A percentile compares a stretch with the other conserved stretches of the same genome.
Evolutionary conservation across 2,113 vertebrate genomes (phyloP).

Genomic region (Chloroceryle aenea): DNA sequence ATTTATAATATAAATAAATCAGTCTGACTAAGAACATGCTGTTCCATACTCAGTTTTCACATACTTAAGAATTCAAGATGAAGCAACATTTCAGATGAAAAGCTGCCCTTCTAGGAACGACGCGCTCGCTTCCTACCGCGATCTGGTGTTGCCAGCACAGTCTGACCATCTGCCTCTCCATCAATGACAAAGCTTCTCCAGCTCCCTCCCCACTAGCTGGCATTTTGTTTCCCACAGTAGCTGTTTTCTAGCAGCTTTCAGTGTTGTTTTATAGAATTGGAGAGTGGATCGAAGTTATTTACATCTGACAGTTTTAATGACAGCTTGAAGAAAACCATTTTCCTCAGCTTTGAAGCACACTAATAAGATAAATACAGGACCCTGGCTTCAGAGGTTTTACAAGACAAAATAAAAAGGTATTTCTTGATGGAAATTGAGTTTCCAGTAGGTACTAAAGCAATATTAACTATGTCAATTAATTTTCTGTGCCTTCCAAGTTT

Average conservation of each 20-base stretch:
- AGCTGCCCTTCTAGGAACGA: background rate
- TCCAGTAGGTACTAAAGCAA: background rate
- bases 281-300: background rate
- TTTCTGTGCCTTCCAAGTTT: background rate
- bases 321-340: background rate
- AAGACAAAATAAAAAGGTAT: background rate
- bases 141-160: rapidly evolving
- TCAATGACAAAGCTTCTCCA: background rate
- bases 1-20: background rate
- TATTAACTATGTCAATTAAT: background rate
- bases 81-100: background rate
- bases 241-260: background rate
- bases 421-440: background rate
- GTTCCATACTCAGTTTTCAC: background rate
- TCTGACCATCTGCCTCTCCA: background rate
- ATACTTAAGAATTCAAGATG: background rate
- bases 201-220: rapidly evolving
- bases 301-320: background rate
- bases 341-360: background rate
- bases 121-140: background rate
- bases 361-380: background rate
- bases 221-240: background rate
- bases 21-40: rapidly evolving
- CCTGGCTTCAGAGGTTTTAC: background rate
- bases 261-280: background rate